A percentile compares a stretch with the other conserved stretches of the same genome.
These are phyloP conservation scores for Nesogale talazaci DNA, from an alignment of 2,113 vertebrate genomes.

Conservation along the genomic window DNA sequence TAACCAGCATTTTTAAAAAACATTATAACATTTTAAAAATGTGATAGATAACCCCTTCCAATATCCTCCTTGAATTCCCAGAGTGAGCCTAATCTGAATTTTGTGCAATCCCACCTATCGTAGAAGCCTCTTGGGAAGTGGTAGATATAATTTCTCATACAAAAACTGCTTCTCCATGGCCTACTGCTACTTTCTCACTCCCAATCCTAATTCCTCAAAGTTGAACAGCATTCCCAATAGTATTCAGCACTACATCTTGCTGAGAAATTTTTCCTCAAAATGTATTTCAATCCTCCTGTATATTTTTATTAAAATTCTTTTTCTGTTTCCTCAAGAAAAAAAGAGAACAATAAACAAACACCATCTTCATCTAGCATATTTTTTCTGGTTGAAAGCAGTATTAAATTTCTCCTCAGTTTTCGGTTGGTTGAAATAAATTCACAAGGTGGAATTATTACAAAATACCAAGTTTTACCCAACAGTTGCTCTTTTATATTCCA, in stretches of 20 bases:
- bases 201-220: neutral
- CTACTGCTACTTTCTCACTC: neutral
- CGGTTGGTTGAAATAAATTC: neutral
- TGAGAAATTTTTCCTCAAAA: constrained; percentile 24
- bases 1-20: neutral
- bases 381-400: constrained; percentile 5
- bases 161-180: neutral
- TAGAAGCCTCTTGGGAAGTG: constrained; percentile 16
- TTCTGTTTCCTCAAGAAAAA: constrained; percentile 10
- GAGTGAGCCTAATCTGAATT: neutral
- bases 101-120: neutral
- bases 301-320: neutral
- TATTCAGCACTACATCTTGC: neutral
- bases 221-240: neutral
- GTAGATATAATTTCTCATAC: neutral
- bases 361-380: neutral
- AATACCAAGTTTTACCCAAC: neutral
- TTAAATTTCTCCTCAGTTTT: constrained; percentile 30
- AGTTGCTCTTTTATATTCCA: neutral
- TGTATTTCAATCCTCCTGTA: neutral
- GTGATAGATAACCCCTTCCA: neutral
- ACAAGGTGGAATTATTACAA: neutral
- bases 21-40: neutral
- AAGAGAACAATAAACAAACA: neutral
- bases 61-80: neutral